phyloP scores from a whole-genome alignment of 2,888 invertebrate genomes.

The Ophion obscuratus region DNA sequence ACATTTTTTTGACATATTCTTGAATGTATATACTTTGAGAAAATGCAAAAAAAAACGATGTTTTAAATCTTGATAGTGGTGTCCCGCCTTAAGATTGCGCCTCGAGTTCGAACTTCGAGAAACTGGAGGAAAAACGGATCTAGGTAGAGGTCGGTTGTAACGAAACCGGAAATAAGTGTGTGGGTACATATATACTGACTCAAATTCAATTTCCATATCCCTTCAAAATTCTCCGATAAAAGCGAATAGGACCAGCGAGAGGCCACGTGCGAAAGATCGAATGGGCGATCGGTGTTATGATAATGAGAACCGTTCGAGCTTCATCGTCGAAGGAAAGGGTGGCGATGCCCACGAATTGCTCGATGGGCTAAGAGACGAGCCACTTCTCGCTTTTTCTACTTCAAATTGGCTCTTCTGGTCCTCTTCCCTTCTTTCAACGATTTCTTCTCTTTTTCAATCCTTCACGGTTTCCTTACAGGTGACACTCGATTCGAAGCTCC shows the following conservation, averaged over 20 bases:
- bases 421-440: neutral
- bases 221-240: conserved; percentile 74
- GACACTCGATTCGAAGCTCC: conserved; percentile 49
- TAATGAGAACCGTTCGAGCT: conserved; percentile 69
- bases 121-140: neutral
- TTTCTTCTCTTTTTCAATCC: conserved; percentile 14
- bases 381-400: conserved; percentile 66
- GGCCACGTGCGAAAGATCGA: conserved; percentile 67
- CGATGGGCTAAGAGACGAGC: conserved; percentile 60
- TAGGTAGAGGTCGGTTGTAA: neutral
- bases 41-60: too few relatives aligned
- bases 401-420: conserved; percentile 42
- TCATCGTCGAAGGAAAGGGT: conserved; percentile 36
- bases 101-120: neutral
- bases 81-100: neutral
- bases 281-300: conserved; percentile 78
- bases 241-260: conserved; percentile 43
- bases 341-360: conserved; percentile 43
- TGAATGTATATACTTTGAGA: too few relatives aligned
- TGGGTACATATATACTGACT: conserved; percentile 60
- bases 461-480: conserved; percentile 13
- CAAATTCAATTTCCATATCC: conserved; percentile 74
- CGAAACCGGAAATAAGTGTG: conserved; percentile 41
- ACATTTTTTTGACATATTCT: too few relatives aligned
- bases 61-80: too few relatives aligned